Base-by-base conservation (phyloP, 2,888 invertebrate species). In the Horisme vitalbata region DNA sequence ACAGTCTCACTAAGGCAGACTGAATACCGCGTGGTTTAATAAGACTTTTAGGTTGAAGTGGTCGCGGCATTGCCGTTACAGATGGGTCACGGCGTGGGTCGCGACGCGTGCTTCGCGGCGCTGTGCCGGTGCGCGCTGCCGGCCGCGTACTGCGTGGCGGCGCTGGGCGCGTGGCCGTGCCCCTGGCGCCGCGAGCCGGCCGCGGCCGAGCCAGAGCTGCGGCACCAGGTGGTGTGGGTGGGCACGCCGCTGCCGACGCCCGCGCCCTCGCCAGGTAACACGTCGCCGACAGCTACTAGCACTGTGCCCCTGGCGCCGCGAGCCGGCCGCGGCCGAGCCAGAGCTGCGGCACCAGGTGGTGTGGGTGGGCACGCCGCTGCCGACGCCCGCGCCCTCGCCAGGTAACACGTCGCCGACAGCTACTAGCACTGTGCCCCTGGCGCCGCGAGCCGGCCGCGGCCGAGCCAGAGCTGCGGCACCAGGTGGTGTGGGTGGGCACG, bases 401-500 rank as follows among this genome's bases (percentile, higher is more conserved):
- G 95, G 94, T 91, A 64, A 9, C 3, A 48, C 14, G 13, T 9
- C 3, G 27, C 8, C 3, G 28, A 0, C 13, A 7, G 2, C 3
- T 2, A 1, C 7, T 26, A n/a, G 30, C 21, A 21, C 23, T 13
- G 68, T 92, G 95, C 46, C 97, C 97, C 53, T 98, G 99, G 91
- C 96, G 99, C 93, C 96, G 70, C 95, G 98, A 57, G 85, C 95
- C 97, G 63, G 95, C 37, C 83, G 95, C 96, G 94, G 44, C 67
- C 65, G 94, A 95, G 58, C 71, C 93, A 37, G 97, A 96, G 82
- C 95, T 94, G 78, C 90, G 96, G 15, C 97, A 97, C 71, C 99
- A 99, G 87, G 97, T 99, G 52, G 98, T 99, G 30, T 99, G 98
- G 57, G 98, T 99, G 50, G 99, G 99, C 13, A 98, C 98, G 0